Conservation (phyloP, 2,113 vertebrate species). For the Myrmecobius fasciatus region DNA sequence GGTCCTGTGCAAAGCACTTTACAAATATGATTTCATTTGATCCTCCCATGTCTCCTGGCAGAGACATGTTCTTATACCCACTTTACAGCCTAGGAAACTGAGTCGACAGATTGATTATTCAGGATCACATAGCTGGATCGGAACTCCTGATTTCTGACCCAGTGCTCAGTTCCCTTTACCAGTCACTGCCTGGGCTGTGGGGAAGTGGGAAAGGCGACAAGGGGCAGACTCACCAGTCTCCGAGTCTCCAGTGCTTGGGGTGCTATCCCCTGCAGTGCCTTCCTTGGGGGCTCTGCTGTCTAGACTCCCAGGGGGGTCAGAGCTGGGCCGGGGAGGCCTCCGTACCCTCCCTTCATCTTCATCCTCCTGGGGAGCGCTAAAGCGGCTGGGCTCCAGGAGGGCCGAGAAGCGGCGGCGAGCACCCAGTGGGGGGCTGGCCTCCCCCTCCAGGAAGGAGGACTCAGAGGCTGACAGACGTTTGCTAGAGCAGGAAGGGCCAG, state of each 20-base stretch:
- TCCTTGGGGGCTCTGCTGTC: constrained; percentile 80
- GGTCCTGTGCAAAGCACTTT: not conserved
- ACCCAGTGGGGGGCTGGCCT: constrained; percentile 90
- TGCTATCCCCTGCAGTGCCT: constrained; percentile 74
- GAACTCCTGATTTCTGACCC: too few relatives aligned
- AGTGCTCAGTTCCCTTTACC: not conserved
- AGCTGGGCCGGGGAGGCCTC: constrained; percentile 80
- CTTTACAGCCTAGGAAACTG: not conserved
- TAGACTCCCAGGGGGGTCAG: constrained; percentile 64
- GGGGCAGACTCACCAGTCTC: constrained; percentile 80
- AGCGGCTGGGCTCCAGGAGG: constrained; percentile 91
- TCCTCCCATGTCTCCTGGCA: not conserved
- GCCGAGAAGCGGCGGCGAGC: constrained; percentile 92
- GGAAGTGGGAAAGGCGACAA: not conserved
- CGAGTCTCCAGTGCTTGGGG: constrained; percentile 12
- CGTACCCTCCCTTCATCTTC: constrained; percentile 85
- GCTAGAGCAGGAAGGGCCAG: constrained; percentile 77
- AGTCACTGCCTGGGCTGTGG: not conserved
- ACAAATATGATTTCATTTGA: not conserved
- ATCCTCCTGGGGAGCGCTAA: constrained; percentile 88
- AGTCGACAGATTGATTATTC: not conserved
- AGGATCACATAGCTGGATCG: not conserved
- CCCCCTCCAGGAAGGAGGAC: constrained; percentile 89
- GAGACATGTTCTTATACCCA: not conserved
- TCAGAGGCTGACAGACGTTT: constrained; percentile 92